phyloP scores from a whole-genome alignment of 2,113 vertebrate genomes.

The Urocynchramus pylzowi region DNA sequence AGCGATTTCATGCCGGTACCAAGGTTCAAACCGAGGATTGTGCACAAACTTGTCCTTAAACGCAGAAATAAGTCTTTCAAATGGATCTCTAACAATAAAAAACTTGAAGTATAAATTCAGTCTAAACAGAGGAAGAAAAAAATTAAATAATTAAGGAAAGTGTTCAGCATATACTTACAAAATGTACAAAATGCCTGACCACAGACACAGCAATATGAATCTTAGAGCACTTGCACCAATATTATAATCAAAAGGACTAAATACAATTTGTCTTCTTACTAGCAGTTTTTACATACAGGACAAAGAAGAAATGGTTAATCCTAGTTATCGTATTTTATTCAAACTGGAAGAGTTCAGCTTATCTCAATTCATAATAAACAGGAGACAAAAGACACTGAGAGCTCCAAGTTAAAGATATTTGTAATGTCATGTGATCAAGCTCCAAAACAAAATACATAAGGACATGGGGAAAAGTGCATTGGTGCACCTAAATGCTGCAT shows the following conservation, averaged over 20 bases:
- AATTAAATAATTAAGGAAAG: background rate
- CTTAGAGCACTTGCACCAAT: background rate
- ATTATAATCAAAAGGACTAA: background rate
- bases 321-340: background rate
- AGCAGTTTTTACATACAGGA: background rate
- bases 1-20: slow-evolving; percentile 96
- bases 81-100: slow-evolving; percentile 96
- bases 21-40: slow-evolving; percentile 95
- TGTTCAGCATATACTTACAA: background rate
- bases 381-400: background rate
- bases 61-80: slow-evolving; percentile 94
- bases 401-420: background rate
- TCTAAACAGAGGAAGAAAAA: slow-evolving; percentile 68
- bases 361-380: background rate
- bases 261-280: background rate
- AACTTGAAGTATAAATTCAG: slow-evolving; percentile 95
- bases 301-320: background rate
- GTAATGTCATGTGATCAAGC: background rate
- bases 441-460: background rate
- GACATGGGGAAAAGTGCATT: background rate
- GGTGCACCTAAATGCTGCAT: background rate
- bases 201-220: background rate
- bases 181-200: background rate
- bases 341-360: background rate
- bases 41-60: slow-evolving; percentile 98